These are phyloP conservation scores for Ispidina picta DNA, from an alignment of 2,797 vertebrate genomes.

Conservation along the genomic window DNA sequence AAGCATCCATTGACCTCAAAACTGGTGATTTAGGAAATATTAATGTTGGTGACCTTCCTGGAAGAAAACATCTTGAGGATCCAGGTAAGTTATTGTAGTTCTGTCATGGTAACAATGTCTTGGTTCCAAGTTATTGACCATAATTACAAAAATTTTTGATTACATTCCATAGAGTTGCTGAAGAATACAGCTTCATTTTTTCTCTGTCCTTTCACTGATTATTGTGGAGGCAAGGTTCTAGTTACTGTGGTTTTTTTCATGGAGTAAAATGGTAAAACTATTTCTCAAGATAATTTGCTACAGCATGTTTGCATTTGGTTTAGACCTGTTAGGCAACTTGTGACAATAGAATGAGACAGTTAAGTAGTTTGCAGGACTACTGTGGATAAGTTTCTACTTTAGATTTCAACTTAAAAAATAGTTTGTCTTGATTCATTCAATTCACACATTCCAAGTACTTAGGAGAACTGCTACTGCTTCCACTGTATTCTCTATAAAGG, in stretches of 20 bases:
- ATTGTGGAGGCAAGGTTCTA: background rate
- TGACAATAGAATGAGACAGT: background rate
- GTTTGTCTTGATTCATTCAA: background rate
- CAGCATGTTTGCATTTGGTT: background rate
- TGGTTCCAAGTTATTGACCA: background rate
- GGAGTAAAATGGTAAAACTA: background rate
- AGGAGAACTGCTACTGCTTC: background rate
- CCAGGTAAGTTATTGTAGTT: slow-evolving; percentile 79
- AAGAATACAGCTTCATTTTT: background rate
- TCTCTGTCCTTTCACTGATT: background rate
- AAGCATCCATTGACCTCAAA: slow-evolving; percentile 92
- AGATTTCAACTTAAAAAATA: background rate
- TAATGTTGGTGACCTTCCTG: slow-evolving; percentile 91
- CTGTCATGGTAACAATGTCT: background rate
- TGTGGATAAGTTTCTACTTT: background rate
- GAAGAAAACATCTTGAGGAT: slow-evolving; percentile 91
- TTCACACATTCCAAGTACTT: background rate
- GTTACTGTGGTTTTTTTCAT: background rate
- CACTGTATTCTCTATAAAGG: no score
- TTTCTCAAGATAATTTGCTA: background rate
- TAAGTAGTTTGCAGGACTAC: background rate
- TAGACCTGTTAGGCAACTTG: background rate
- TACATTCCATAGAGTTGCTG: background rate
- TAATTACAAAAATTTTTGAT: background rate
- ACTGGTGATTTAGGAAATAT: slow-evolving; percentile 94